phyloP scores from a whole-genome alignment of 2,888 invertebrate species.

The Lasioglossum leucozonium region DNA sequence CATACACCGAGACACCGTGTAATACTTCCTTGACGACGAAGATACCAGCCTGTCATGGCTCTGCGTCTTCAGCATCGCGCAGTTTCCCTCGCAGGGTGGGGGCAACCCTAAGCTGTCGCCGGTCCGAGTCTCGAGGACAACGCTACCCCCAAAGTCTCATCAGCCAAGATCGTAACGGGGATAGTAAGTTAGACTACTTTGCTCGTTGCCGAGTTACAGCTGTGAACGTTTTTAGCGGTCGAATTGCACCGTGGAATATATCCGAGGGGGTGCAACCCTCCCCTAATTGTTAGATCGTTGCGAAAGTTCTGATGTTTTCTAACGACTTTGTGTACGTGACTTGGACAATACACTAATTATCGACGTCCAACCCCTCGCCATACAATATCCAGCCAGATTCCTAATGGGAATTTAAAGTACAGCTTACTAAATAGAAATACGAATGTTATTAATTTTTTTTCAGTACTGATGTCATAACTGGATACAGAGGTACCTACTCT shows the following conservation, averaged over 20 bases:
- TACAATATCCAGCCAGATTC: not conserved
- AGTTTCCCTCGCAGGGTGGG: not conserved
- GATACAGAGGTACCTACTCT: too few species aligned
- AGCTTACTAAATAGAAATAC: too few species aligned
- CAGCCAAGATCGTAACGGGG: not conserved
- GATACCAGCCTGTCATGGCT: not conserved
- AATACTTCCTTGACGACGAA: not conserved
- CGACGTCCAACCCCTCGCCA: not conserved
- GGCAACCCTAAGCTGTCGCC: not conserved
- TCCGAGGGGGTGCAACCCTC: not conserved
- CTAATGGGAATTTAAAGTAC: too few species aligned
- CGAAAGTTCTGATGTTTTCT: not conserved
- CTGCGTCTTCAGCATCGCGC: not conserved
- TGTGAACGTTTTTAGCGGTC: not conserved
- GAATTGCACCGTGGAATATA: not conserved
- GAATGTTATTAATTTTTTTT: too few species aligned
- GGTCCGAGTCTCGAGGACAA: not conserved
- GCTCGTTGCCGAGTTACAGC: not conserved
- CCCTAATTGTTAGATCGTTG: not conserved
- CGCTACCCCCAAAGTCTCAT: not conserved
- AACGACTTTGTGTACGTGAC: not conserved
- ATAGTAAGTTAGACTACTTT: not conserved
- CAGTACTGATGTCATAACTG: too few species aligned
- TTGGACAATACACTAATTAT: not conserved
- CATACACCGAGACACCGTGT: not conserved